Evolutionary conservation across 2,888 invertebrate genomes (phyloP).

Genomic region (Melinaea marsaeus): DNA sequence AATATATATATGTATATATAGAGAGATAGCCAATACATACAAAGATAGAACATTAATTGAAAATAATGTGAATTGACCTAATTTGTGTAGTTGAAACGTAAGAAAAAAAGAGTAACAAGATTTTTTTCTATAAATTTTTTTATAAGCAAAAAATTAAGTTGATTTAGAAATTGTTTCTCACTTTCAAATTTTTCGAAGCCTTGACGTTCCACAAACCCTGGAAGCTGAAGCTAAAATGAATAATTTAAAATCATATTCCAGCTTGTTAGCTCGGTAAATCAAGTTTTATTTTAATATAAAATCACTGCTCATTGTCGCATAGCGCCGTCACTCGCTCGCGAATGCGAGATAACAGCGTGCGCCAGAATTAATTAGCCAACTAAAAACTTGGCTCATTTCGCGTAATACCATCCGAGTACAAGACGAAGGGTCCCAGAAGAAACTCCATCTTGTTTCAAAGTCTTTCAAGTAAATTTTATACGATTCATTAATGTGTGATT

Average conservation of each 20-base stretch:
- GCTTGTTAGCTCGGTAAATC: not conserved
- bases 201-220: not conserved
- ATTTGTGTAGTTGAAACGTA: too few relatives aligned
- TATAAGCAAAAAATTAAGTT: not conserved
- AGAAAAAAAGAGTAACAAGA: too few relatives aligned
- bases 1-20: too few relatives aligned
- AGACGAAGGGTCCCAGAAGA: slow-evolving; percentile 29
- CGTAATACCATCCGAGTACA: slow-evolving; percentile 37
- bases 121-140: too few relatives aligned
- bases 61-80: too few relatives aligned
- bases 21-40: too few relatives aligned
- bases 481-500: not conserved
- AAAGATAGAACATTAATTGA: too few relatives aligned
- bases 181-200: too few relatives aligned
- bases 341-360: slow-evolving; percentile 51
- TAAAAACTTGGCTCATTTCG: slow-evolving; percentile 58
- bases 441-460: slow-evolving; percentile 19
- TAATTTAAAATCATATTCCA: not conserved
- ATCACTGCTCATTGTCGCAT: slow-evolving; percentile 24
- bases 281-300: slow-evolving; percentile 22
- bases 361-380: slow-evolving; percentile 60
- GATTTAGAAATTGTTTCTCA: not conserved
- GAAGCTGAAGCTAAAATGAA: not conserved
- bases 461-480: not conserved
- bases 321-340: slow-evolving; percentile 20